phyloP scores from a whole-genome alignment of 2,797 vertebrate species.

The Tympanoctomys barrerae region DNA sequence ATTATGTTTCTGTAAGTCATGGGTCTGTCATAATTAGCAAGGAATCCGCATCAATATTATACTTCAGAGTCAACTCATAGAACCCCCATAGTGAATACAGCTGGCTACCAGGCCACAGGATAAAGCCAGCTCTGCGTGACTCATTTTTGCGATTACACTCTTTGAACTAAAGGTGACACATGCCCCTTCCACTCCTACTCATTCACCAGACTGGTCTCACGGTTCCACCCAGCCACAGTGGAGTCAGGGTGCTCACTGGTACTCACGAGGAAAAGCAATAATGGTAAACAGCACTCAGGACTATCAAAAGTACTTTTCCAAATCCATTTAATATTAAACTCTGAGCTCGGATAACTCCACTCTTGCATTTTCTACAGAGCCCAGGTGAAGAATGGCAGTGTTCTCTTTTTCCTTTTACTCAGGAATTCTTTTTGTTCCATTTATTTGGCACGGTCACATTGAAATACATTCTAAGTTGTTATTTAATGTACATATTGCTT shows the following conservation, averaged over 20 bases:
- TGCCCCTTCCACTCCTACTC: neutral
- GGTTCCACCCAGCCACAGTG: neutral
- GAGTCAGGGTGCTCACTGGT: neutral
- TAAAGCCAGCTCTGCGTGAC: neutral
- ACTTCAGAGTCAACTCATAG: too few relatives aligned
- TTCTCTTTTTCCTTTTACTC: neutral
- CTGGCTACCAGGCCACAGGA: neutral
- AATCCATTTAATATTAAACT: neutral
- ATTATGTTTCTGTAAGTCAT: neutral
- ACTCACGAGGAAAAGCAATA: neutral
- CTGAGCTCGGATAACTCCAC: neutral
- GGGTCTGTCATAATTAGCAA: neutral
- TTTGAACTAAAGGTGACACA: neutral
- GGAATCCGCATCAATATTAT: neutral
- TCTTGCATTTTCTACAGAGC: neutral
- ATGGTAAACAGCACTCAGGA: neutral
- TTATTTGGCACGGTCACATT: neutral
- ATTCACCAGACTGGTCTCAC: neutral
- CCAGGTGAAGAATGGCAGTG: neutral
- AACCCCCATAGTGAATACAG: neutral
- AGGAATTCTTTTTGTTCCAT: slow-evolving; percentile 25
- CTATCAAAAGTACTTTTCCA: neutral
- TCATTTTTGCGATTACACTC: neutral
- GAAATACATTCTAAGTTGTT: slow-evolving; percentile 48
- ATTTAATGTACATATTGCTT: slow-evolving; percentile 39